Base-by-base conservation (phyloP, 2,113 vertebrate species). In the Ptilorrhoa leucosticta region DNA sequence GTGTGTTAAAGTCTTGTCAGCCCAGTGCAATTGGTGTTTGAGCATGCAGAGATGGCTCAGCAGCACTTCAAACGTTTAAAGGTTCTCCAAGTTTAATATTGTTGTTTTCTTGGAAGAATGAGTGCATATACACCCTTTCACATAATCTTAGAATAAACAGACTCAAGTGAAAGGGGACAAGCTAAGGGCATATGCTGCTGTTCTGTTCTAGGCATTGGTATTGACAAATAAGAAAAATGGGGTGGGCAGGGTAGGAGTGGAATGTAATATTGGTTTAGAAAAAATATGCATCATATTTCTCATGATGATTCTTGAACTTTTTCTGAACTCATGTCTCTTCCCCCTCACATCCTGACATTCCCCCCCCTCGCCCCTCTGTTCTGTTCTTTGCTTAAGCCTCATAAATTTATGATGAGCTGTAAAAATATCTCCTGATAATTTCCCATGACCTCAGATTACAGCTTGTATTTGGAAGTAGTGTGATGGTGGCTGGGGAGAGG, bases 361-460 rank as follows among this genome's bases (percentile, higher is more conserved):
- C 12, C 19, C 20, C 20, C 13, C 30, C 28, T 35, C 2, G 6
- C 3, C 13, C 6, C 33, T 40, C 45, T 70, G 58, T 53, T 82
- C 45, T 69, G 35, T 44, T 88, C 40, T 66, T 90, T 72, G 24
- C 56, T 83, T 75, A 24, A 70, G 63, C 40, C 26, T 64, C 26
- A 7, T 58, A 42, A 92, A 6, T 85, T 93, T 89, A 39, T 88
- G 40, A 10, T 91, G 78, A 80, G 7, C 30, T 87, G 51, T 85
- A 83, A 90, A 92, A 94, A 60, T 75, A 79, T 56, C 57, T 81
- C 48, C 18, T 54, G n/a, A 53, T 89, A 24, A 87, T 93, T 97
- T 96, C 87, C 83, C 45, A 75, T 79, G 70, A 84, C 76, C 65
- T 95, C 50, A 68, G 81, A 56, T 69, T 90, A 51, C 47, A 75